Evolutionary conservation across 1,140 invertebrate species (phyloP).

Genomic region (Periplaneta americana): DNA sequence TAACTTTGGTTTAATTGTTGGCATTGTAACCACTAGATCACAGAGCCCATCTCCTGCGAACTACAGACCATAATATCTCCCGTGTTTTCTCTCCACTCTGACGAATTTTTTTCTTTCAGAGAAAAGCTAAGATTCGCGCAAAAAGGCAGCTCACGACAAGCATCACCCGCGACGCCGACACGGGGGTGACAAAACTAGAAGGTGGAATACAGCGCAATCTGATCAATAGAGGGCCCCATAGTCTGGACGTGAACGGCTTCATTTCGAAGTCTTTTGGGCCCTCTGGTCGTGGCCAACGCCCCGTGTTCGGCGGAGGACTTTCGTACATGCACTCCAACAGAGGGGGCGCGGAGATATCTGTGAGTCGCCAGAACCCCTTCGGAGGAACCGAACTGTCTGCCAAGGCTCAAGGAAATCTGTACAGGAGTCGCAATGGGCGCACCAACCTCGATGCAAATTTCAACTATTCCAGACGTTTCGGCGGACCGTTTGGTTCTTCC

Average conservation of each 20-base stretch:
- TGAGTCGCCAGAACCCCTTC: background rate
- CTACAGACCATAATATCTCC: too few relatives aligned
- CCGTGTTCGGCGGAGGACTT: background rate
- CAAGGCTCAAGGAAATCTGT: background rate
- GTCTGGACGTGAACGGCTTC: background rate
- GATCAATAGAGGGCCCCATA: background rate
- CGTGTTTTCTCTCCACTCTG: too few relatives aligned
- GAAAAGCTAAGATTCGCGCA: background rate
- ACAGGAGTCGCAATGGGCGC: background rate
- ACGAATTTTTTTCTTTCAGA: background rate
- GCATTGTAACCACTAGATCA: too few relatives aligned
- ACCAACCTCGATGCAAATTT: background rate
- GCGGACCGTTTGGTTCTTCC: background rate
- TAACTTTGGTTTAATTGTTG: too few relatives aligned
- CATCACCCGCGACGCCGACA: background rate
- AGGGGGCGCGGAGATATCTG: background rate
- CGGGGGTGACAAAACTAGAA: too few relatives aligned
- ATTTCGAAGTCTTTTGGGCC: background rate
- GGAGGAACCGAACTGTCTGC: background rate
- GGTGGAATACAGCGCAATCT: background rate
- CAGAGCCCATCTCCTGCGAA: too few relatives aligned
- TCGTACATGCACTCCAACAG: background rate
- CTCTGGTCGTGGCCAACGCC: background rate
- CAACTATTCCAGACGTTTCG: background rate
- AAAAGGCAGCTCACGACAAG: background rate